phyloP scores from a whole-genome alignment of 2,113 vertebrate genomes.

The Colius striatus region DNA sequence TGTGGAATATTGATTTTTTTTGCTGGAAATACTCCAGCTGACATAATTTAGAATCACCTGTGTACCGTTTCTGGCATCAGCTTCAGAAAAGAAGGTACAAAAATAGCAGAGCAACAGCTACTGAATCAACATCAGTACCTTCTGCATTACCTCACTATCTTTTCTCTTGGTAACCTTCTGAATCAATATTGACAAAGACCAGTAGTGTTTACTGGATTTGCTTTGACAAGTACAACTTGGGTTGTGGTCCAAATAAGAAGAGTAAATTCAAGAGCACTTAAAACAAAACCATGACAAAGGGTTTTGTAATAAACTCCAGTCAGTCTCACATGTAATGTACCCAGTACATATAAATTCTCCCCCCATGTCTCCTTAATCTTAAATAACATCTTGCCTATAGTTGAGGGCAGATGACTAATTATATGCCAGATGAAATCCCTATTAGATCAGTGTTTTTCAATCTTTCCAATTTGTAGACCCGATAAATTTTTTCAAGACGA shows the following conservation, averaged over 20 bases:
- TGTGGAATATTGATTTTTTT: not conserved
- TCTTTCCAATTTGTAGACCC: not conserved
- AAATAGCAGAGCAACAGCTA: not conserved
- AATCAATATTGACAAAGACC: not conserved
- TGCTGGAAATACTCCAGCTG: not conserved
- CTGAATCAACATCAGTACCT: not conserved
- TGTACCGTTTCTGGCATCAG: not conserved
- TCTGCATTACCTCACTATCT: not conserved
- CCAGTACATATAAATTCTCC: not conserved
- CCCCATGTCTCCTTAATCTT: not conserved
- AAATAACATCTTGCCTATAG: not conserved
- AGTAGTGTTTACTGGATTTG: not conserved
- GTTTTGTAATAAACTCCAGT: not conserved
- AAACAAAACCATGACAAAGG: not conserved
- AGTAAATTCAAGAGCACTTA: not conserved
- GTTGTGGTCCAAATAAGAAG: not conserved
- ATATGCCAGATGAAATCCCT: not conserved
- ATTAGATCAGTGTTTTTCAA: not conserved
- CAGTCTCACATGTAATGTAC: not conserved
- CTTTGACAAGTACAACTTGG: not conserved
- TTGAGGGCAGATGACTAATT: not conserved
- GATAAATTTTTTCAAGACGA: not conserved
- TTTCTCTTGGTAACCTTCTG: not conserved
- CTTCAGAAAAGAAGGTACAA: not conserved
- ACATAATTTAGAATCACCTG: not conserved